These are phyloP conservation scores for Serrognathus titanus DNA, from an alignment of 2,888 invertebrate genomes.

Conservation along the genomic window DNA sequence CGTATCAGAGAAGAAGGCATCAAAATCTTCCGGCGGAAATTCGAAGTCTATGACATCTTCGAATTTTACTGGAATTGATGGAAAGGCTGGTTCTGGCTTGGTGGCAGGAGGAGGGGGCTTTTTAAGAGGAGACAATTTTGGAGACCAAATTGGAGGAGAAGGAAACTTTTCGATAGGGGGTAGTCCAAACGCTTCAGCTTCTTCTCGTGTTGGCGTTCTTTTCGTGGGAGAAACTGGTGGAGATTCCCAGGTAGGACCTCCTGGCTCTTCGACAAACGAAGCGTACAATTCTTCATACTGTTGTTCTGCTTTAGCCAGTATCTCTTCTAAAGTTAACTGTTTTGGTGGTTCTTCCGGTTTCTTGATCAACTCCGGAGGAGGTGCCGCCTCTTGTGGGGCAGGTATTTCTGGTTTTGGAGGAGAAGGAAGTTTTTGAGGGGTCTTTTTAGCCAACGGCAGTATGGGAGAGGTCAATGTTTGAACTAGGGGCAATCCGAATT, in stretches of 20 bases:
- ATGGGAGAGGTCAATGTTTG: too few species aligned
- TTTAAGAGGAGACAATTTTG: not conserved
- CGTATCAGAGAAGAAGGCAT: not conserved
- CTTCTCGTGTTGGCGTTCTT: too few species aligned
- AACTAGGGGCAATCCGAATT: too few species aligned
- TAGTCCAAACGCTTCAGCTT: too few species aligned
- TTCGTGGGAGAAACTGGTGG: not conserved
- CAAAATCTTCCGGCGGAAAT: not conserved
- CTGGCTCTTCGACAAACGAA: not conserved
- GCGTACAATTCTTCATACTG: conserved; percentile 10
- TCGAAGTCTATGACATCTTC: not conserved
- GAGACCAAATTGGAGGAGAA: not conserved
- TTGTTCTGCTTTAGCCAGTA: not conserved
- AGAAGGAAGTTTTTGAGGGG: not conserved
- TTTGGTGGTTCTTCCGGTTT: not conserved
- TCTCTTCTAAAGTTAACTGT: not conserved
- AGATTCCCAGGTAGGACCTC: not conserved
- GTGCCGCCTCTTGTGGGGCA: not conserved
- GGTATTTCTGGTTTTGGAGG: not conserved
- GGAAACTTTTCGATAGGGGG: not conserved
- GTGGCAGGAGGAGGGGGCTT: not conserved
- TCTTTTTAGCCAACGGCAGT: too few species aligned
- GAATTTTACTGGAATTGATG: not conserved
- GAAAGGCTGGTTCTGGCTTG: not conserved
- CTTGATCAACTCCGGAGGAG: not conserved